A percentile compares a stretch with the other conserved stretches of the same genome.
phyloP scores from a whole-genome alignment of 2,113 vertebrate species.

The Cyprinus carpio region DNA sequence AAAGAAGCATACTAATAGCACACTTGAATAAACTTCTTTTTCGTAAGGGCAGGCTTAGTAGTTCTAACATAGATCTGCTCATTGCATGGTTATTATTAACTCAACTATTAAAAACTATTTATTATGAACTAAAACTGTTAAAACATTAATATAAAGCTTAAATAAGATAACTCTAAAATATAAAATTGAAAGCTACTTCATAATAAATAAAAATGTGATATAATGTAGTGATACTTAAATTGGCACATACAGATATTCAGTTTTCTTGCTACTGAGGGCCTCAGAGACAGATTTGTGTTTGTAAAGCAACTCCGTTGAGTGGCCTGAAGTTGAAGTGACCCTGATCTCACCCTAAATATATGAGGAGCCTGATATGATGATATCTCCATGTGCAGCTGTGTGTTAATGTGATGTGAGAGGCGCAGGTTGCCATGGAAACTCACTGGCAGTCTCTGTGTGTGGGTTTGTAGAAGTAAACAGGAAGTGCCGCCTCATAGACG shows the following conservation, averaged over 20 bases:
- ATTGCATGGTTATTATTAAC: too few relatives aligned
- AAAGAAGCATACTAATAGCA: too few relatives aligned
- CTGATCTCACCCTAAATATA: background rate
- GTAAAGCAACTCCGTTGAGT: background rate
- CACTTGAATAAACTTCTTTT: too few relatives aligned
- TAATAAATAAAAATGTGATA: too few relatives aligned
- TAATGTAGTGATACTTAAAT: too few relatives aligned
- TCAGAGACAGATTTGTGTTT: background rate
- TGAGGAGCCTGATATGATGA: background rate
- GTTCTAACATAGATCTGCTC: too few relatives aligned
- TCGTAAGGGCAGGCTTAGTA: too few relatives aligned
- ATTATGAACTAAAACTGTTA: too few relatives aligned
- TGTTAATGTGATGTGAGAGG: background rate
- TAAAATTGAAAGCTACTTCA: too few relatives aligned
- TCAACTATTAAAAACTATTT: too few relatives aligned
- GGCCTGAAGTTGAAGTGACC: background rate
- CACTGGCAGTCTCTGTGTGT: conserved; percentile 82
- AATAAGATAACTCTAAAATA: too few relatives aligned
- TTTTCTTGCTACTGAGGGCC: background rate
- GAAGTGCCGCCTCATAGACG: conserved; percentile 83
- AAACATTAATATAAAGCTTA: too few relatives aligned
- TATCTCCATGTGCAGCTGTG: background rate
- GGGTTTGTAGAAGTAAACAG: conserved; percentile 88
- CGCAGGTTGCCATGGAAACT: conserved; percentile 60
- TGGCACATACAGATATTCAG: background rate